Evolutionary conservation across 2,888 invertebrate species (phyloP).

Genomic region (Lasioglossum villosulum): DNA sequence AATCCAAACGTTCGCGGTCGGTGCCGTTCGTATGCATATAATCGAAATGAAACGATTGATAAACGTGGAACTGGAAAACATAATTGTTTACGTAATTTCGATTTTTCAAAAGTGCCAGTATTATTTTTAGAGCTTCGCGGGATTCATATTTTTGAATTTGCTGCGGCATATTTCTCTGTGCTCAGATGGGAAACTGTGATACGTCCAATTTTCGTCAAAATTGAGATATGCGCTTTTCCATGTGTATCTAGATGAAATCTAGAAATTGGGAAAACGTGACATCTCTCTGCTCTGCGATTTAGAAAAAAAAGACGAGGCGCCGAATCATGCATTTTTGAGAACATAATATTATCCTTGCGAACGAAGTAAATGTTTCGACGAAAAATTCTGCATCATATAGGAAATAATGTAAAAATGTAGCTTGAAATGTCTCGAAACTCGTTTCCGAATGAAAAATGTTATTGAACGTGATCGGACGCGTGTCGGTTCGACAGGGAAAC

Average conservation of each 20-base stretch:
- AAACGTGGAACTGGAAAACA: not conserved
- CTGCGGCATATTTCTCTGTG: not conserved
- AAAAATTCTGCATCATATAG: not conserved
- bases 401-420: not conserved
- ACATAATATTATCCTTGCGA: not conserved
- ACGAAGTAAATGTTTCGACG: not conserved
- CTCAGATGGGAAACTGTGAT: not conserved
- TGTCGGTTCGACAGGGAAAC: not conserved
- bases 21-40: not conserved
- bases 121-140: not conserved
- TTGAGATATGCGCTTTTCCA: not conserved
- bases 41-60: not conserved
- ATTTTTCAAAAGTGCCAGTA: not conserved
- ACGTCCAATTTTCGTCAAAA: constrained; percentile 12
- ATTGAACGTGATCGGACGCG: not conserved
- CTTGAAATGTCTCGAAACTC: not conserved
- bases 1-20: not conserved
- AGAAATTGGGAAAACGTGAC: not conserved
- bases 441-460: not conserved
- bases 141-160: not conserved
- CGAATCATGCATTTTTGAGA: not conserved
- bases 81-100: not conserved
- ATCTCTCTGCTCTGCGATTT: not conserved
- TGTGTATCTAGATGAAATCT: constrained; percentile 2
- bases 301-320: not conserved